These are phyloP conservation scores for Gnatocerus cornutus DNA, from an alignment of 2,888 invertebrate genomes.

Conservation along the genomic window DNA sequence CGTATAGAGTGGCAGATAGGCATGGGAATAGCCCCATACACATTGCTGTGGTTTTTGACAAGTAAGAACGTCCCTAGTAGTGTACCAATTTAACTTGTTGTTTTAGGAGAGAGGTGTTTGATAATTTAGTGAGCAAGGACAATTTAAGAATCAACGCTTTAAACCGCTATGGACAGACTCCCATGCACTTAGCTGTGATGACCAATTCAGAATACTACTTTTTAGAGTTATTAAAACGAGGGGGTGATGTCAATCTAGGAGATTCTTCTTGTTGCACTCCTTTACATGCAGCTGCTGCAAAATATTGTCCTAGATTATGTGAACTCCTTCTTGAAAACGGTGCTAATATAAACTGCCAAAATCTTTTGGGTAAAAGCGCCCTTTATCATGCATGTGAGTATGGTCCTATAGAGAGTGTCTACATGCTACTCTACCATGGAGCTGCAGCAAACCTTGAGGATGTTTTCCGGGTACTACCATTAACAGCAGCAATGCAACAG, in stretches of 20 bases:
- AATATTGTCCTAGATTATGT: background rate
- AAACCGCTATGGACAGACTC: slow-evolving; percentile 5
- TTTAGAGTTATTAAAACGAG: background rate
- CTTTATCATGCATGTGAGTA: slow-evolving; percentile 15
- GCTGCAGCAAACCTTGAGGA: background rate
- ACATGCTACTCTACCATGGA: slow-evolving; percentile 16
- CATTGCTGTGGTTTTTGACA: slow-evolving; percentile 10
- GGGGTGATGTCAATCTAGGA: slow-evolving; percentile 1
- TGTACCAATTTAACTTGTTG: background rate
- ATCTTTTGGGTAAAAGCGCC: background rate
- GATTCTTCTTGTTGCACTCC: slow-evolving; percentile 1
- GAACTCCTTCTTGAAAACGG: slow-evolving; percentile 8
- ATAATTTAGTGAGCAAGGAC: background rate
- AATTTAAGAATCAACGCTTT: slow-evolving; percentile 2
- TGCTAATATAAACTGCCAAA: slow-evolving; percentile 7
- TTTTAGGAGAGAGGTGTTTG: slow-evolving; percentile 9
- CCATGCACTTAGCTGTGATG: slow-evolving; percentile 8
- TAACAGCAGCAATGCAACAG: slow-evolving; percentile 6
- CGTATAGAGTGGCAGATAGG: background rate
- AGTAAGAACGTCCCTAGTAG: background rate
- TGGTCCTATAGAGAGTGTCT: slow-evolving; percentile 4
- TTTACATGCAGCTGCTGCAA: slow-evolving; percentile 12
- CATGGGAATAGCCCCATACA: slow-evolving; percentile 8
- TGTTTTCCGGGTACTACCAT: background rate
- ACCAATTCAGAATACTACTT: background rate